Evolutionary conservation across 1,140 invertebrate genomes (phyloP), one percentile per base, ranked within the genome.

Genomic region (Pollicipes pollicipes): DNA sequence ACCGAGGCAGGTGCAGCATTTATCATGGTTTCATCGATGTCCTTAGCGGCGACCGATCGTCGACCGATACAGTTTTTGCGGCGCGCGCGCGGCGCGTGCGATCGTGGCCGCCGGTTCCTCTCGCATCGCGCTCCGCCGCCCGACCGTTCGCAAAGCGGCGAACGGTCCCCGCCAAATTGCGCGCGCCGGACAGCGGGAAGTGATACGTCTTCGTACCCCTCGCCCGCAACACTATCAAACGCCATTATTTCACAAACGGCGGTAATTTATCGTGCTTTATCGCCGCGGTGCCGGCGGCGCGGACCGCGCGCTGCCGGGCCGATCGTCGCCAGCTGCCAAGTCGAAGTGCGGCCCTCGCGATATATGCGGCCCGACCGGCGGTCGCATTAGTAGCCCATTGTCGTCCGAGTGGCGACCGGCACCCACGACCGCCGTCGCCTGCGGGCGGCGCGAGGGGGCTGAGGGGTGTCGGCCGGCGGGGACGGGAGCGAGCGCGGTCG

Each of bases 231-330:
- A 58, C 45, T 58, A 58, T 58, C 45, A 58, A 58, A 58, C 24
- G 13, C 45, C 45, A 58, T 58, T 58, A 58, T 2, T 21, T 58
- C 45, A 21, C 45, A 58, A 58, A 58, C 45, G 13, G 45, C 45
- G 45, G 45, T 58, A 58, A 58, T 58, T 58, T 58, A 58, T 58
- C 45, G 45, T 58, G 45, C 24, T 58, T 58, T 58, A 58, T 58
- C 45, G 45, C 6, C 45, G 45, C 10, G 21, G 13, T 21, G 3
- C 45, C 45, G 13, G 13, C 45, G 2, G 45, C 13, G 2, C 13
- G 13, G 45, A 10, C 13, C 24, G 45, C 13, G 13, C 24, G 13
- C 45, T 21, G 24, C 24, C 13, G 6, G 32, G 17, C 17, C 45
- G 13, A 24, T 2, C 45, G 6, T 21, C 45, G 45, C 45, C 21